phyloP scores from a whole-genome alignment of 2,797 vertebrate genomes.

The Coreius guichenoti region DNA sequence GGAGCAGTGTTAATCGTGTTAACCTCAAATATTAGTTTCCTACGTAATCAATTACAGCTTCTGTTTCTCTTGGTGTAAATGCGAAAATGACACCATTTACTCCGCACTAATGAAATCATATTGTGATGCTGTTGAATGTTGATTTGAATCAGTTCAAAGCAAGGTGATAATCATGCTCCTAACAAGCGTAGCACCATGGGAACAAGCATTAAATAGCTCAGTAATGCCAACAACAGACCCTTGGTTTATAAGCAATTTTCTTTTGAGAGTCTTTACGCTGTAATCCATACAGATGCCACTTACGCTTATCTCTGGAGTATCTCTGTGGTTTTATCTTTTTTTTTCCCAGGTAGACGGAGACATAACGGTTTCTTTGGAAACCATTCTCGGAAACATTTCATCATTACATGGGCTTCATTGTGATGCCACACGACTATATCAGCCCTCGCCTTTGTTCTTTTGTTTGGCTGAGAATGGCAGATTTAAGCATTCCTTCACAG shows the following conservation, averaged over 20 bases:
- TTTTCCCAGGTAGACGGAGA: constrained; percentile 39
- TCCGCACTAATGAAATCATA: constrained; percentile 48
- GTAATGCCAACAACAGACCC: constrained; percentile 54
- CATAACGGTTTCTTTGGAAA: constrained; percentile 35
- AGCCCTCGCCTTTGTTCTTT: constrained; percentile 32
- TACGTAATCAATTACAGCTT: constrained; percentile 56
- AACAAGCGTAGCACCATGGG: constrained; percentile 53
- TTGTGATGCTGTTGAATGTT: constrained; percentile 40
- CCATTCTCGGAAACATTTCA: constrained; percentile 43
- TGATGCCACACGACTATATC: constrained; percentile 12
- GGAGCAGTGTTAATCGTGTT: constrained; percentile 55
- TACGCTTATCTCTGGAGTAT: constrained; percentile 55
- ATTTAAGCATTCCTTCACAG: constrained; percentile 35
- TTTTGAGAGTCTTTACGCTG: constrained; percentile 44
- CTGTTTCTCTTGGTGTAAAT: constrained; percentile 45
- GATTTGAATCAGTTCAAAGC: constrained; percentile 57
- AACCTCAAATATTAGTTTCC: constrained; percentile 54
- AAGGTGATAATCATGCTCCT: constrained; percentile 56
- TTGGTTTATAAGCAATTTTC: constrained; percentile 39
- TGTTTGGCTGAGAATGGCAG: constrained; percentile 29
- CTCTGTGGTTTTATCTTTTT: constrained; percentile 46
- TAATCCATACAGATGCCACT: constrained; percentile 56
- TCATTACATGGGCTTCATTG: constrained; percentile 38
- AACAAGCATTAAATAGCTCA: constrained; percentile 57
- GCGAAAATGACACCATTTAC: constrained; percentile 51